Conservation (phyloP, 2,113 vertebrate species). For the Triplophysa tibetana region DNA sequence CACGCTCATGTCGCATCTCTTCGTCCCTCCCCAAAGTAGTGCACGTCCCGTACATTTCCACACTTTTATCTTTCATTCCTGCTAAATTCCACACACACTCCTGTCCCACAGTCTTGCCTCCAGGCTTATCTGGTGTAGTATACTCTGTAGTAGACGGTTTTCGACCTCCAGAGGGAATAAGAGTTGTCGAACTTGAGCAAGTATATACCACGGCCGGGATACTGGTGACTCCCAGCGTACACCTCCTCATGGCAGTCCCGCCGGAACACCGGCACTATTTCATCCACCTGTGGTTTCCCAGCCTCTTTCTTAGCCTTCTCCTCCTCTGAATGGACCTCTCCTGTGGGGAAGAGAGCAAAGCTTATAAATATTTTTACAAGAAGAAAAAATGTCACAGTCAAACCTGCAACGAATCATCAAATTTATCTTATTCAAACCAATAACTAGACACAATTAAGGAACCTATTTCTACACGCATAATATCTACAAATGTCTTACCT, state of each 20-base stretch:
- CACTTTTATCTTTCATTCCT: neutral
- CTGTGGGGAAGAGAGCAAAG: constrained; percentile 47
- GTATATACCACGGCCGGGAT: constrained; percentile 95
- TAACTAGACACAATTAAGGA: too few relatives aligned
- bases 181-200: constrained; percentile 99
- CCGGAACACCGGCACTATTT: constrained; percentile 99
- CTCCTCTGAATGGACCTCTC: constrained; percentile 81
- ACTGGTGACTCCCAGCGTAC: constrained; percentile 98
- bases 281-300: constrained; percentile 92
- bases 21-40: neutral
- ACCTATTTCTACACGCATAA: neutral
- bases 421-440: too few relatives aligned
- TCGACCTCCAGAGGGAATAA: constrained; percentile 98
- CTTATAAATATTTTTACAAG: neutral
- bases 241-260: constrained; percentile 99
- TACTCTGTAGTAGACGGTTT: constrained; percentile 99
- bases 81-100: constrained; percentile 59
- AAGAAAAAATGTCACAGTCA: too few relatives aligned
- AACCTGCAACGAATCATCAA: too few relatives aligned
- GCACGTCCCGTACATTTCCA: neutral
- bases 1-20: constrained; percentile 11
- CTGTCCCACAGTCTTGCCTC: constrained; percentile 69
- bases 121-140: constrained; percentile 99
- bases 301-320: constrained; percentile 93
- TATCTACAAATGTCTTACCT: constrained; percentile 70